Evolutionary conservation across 2,888 invertebrate genomes (phyloP), one percentile per base, ranked within the genome.

Genomic region (Drosophila pseudotakahashii): DNA sequence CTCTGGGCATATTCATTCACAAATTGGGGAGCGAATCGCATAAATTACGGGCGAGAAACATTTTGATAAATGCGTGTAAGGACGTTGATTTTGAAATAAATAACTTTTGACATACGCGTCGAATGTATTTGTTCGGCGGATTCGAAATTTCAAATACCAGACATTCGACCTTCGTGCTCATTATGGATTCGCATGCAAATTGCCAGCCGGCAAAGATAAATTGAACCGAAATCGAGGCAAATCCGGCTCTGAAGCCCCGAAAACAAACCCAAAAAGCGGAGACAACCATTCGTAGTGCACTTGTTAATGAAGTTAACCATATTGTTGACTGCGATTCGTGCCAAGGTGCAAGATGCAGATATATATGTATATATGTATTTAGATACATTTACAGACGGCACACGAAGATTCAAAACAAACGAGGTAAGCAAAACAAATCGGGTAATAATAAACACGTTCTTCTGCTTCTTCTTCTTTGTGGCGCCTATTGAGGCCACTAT

Each of bases 231-330:
- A 36, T 23, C 36, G 14, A 19, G 51, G 10, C 16, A 19, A 54
- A 19, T 14, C 41, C n/a, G 19, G 41, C 19, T 30, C 16, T 2
- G 34, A 59, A 32, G 36, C 44, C 23, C 16, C 23, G 10, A 44
- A 55, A 36, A n/a, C 11, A 45, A 66, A 39, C 42, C n/a, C n/a
- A 34, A 50, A 63, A 42, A 23, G 16, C 30, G 2, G 67, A 61
- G 68, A 70, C 76, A 75, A 72, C 73, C 64, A 70, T 73, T 72
- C 73, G 71, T 70, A 69, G 68, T 88, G 75, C 85, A 88, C 72
- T 81, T 74, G 85, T 69, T 79, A 83, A 84, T 87, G 73, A 87
- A 78, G 85, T 84, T 81, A 72, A 83, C 79, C 72, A 83, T 75
- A 69, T 79, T 78, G 59, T 59, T 61, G 60, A 48, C 60, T 53